Evolutionary conservation across 2,113 vertebrate species (phyloP).

Genomic region (Tragelaphus scriptus): DNA sequence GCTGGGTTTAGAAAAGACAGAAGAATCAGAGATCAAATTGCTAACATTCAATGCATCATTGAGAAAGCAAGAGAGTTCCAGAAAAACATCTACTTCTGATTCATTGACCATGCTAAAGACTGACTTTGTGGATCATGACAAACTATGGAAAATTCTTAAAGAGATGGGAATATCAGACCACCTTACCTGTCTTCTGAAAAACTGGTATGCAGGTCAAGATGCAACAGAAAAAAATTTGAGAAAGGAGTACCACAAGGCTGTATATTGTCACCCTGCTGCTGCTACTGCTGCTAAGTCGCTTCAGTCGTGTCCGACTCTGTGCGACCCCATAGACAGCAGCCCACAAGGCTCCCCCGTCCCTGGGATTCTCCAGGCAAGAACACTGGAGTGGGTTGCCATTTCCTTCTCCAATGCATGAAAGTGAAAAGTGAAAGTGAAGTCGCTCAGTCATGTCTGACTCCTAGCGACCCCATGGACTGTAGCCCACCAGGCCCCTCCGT

Average conservation of each 20-base stretch:
- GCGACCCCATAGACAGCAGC: too few relatives aligned
- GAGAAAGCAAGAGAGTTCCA: neutral
- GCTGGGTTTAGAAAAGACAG: neutral
- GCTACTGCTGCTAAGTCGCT: too few relatives aligned
- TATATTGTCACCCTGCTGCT: neutral
- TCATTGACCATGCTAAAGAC: neutral
- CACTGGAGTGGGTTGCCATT: too few relatives aligned
- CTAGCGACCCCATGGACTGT: too few relatives aligned
- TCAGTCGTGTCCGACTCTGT: too few relatives aligned
- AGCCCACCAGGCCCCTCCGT: too few relatives aligned
- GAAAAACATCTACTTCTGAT: neutral
- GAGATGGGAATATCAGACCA: neutral
- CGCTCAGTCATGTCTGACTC: too few relatives aligned
- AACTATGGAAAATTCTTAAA: neutral
- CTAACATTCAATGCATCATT: neutral
- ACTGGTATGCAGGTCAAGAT: neutral
- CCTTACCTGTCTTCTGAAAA: neutral
- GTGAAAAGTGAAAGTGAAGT: too few relatives aligned
- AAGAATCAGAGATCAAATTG: neutral
- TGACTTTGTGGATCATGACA: neutral
- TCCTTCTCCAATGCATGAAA: too few relatives aligned
- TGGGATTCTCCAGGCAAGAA: too few relatives aligned
- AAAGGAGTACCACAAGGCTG: neutral
- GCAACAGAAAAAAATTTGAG: neutral
- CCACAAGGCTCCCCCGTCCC: too few relatives aligned